Evolutionary conservation across 1,140 invertebrate genomes (phyloP).

Genomic region (Drosophila pseudoobscura): DNA sequence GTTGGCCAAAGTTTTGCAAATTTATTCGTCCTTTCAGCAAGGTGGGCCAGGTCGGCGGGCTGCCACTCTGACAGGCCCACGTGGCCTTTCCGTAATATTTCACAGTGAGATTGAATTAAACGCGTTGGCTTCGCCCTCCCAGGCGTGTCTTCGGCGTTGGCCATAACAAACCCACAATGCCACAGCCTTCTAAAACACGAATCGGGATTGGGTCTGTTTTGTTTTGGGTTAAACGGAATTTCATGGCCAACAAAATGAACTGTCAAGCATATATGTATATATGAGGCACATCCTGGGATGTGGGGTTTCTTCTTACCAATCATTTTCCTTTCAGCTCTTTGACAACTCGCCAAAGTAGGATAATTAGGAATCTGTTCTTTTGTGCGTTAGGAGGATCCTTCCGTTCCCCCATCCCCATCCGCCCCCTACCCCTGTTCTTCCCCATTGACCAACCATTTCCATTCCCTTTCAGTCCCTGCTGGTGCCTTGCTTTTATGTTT

Average conservation of each 20-base stretch:
- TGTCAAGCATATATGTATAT: too few species aligned
- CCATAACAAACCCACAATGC: constrained; percentile 26
- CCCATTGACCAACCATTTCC: constrained; percentile 16
- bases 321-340: too few species aligned
- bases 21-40: constrained; percentile 13
- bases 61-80: constrained; percentile 5
- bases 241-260: constrained; percentile 12
- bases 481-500: constrained; percentile 46
- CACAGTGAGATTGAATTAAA: constrained; percentile 42
- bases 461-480: constrained; percentile 19
- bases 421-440: neutral
- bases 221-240: neutral
- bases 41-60: constrained; percentile 12
- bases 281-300: too few species aligned
- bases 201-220: constrained; percentile 23
- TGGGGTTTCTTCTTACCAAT: too few species aligned
- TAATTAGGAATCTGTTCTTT: too few species aligned
- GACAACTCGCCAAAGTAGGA: too few species aligned
- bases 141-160: constrained; percentile 23
- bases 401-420: too few species aligned
- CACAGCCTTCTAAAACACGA: constrained; percentile 13
- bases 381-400: too few species aligned
- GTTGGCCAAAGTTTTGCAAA: constrained; percentile 44
- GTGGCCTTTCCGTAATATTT: constrained; percentile 55
- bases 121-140: constrained; percentile 29